These are phyloP conservation scores for Pheucticus melanocephalus DNA, from an alignment of 2,113 vertebrate species.

Conservation along the genomic window DNA sequence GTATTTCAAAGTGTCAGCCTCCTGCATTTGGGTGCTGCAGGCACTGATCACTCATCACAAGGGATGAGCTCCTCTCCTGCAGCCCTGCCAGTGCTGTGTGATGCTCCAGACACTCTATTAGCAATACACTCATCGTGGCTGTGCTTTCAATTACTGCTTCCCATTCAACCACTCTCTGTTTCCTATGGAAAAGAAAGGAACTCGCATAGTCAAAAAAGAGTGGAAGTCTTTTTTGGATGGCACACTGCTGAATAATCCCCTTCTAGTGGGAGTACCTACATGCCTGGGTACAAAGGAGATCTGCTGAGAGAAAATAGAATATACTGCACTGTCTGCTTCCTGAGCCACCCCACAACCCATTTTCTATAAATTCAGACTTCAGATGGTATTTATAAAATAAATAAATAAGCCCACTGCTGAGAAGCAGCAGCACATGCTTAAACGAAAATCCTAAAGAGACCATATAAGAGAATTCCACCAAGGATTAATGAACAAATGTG, in stretches of 20 bases:
- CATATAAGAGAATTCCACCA: constrained; percentile 52
- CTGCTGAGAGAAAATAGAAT: neutral
- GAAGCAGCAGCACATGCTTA: constrained; percentile 27
- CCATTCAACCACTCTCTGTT: neutral
- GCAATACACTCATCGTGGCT: neutral
- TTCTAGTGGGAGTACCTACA: neutral
- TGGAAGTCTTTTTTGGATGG: neutral
- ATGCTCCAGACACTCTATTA: neutral
- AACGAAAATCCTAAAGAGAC: constrained; percentile 54
- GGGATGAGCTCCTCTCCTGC: neutral
- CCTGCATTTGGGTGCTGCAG: neutral
- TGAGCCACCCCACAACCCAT: neutral
- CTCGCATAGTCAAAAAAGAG: neutral
- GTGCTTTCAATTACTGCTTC: neutral
- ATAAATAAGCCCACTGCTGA: constrained; percentile 27
- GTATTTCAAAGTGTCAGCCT: neutral
- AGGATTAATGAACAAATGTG: constrained; percentile 31
- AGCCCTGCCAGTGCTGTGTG: neutral
- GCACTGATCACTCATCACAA: neutral
- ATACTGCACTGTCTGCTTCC: neutral
- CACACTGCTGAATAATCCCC: constrained; percentile 24
- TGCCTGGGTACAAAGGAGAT: neutral
- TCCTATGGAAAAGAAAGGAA: neutral
- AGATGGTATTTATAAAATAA: constrained; percentile 24
- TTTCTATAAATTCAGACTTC: neutral